Percentiles rank a stretch among this genome's conserved stretches.
phyloP scores from a whole-genome alignment of 2,113 vertebrate genomes.

The Verasper variegatus region DNA sequence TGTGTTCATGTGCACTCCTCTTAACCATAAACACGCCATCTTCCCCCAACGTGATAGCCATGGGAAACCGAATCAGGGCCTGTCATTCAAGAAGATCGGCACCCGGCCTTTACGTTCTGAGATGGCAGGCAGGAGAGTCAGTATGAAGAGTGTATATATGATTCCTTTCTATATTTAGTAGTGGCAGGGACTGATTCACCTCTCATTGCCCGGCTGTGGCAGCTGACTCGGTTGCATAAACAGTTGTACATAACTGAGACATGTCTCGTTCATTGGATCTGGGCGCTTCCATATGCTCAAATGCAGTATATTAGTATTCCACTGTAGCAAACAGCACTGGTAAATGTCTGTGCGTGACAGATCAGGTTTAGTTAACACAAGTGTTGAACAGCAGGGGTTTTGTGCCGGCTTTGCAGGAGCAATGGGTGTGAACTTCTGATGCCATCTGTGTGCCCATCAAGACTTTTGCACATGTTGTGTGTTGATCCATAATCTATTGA shows the following conservation, averaged over 20 bases:
- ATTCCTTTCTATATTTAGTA: slow-evolving; percentile 74
- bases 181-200: slow-evolving; percentile 53
- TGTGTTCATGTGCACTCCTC: slow-evolving; percentile 28
- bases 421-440: slow-evolving; percentile 39
- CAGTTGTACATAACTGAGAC: slow-evolving; percentile 27
- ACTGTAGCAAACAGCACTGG: not conserved
- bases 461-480: slow-evolving; percentile 36
- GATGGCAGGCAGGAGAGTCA: slow-evolving; percentile 33
- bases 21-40: slow-evolving; percentile 54
- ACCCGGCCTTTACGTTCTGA: slow-evolving; percentile 50
- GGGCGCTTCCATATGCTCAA: not conserved
- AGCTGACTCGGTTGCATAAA: slow-evolving; percentile 50
- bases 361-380: slow-evolving; percentile 21
- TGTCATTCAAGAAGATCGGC: slow-evolving; percentile 65
- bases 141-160: slow-evolving; percentile 58
- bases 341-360: not conserved
- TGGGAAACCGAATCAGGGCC: slow-evolving; percentile 73
- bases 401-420: slow-evolving; percentile 12
- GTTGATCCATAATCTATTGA: slow-evolving; percentile 60
- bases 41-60: slow-evolving; percentile 52
- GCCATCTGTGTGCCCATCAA: slow-evolving; percentile 27
- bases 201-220: slow-evolving; percentile 44
- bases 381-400: slow-evolving; percentile 30
- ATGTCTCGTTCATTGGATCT: slow-evolving; percentile 21
- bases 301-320: not conserved